Evolutionary conservation across 1,140 invertebrate species (phyloP).

Genomic region (Portunus trituberculatus): DNA sequence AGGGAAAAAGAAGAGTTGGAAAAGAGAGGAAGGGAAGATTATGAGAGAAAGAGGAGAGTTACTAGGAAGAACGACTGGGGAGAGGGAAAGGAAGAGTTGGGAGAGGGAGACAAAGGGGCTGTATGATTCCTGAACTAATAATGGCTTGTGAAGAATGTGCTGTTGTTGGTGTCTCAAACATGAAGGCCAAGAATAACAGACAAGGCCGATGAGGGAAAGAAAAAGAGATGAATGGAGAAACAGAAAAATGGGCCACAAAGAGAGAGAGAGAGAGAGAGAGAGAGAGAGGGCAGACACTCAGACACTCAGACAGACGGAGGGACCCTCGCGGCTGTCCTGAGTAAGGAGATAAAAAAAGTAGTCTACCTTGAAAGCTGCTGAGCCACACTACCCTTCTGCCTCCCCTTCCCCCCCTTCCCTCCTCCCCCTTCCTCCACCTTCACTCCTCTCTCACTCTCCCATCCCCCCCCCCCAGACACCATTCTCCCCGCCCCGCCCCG

Average conservation of each 20-base stretch:
- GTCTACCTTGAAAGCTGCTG: constrained; percentile 11
- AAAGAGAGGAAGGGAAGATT: no score
- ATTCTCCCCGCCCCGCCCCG: no score
- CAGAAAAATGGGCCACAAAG: not conserved
- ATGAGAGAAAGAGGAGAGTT: no score
- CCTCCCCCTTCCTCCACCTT: not conserved
- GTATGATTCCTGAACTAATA: no score
- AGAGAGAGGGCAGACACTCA: constrained; percentile 31
- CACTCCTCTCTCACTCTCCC: not conserved
- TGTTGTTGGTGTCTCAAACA: no score
- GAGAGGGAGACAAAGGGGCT: no score
- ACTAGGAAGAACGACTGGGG: no score
- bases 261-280: constrained; percentile 37
- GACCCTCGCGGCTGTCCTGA: not conserved
- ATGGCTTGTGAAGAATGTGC: no score
- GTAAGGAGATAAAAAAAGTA: constrained; percentile 13
- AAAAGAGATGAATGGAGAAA: not conserved
- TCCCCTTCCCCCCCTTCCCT: not conserved
- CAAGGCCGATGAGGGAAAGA: no score
- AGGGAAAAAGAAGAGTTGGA: not conserved
- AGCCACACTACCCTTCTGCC: not conserved
- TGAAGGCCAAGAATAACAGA: no score
- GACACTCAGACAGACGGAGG: not conserved
- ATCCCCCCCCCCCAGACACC: not conserved
- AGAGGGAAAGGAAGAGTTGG: not conserved